phyloP scores from a whole-genome alignment of 2,888 invertebrate species.

The Microplitis deprimator region DNA sequence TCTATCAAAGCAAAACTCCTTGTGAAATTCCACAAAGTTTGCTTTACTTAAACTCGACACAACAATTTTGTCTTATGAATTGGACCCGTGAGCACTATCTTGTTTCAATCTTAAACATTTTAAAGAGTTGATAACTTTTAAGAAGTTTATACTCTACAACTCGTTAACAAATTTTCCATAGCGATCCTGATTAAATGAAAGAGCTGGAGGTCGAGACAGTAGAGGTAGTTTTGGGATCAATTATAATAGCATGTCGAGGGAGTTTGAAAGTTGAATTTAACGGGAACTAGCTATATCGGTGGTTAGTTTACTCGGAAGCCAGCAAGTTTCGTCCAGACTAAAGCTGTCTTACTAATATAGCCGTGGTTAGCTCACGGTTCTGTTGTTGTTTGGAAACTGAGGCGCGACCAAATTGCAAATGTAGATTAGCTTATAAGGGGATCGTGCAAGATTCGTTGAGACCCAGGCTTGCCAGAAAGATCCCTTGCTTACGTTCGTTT shows the following conservation, averaged over 20 bases:
- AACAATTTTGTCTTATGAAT: conserved; percentile 33
- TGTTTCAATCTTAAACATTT: conserved; percentile 25
- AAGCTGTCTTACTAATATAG: conserved; percentile 22
- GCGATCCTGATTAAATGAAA: neutral
- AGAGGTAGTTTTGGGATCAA: neutral
- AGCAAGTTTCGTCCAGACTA: conserved; percentile 21
- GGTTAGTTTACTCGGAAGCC: conserved; percentile 15
- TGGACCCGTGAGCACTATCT: conserved; percentile 29
- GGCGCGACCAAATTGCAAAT: conserved; percentile 49
- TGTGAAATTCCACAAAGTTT: conserved; percentile 27
- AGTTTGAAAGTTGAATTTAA: conserved; percentile 18
- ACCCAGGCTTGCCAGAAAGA: conserved; percentile 48
- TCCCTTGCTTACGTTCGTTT: conserved; percentile 52
- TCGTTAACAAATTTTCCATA: neutral
- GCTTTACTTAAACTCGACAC: conserved; percentile 8
- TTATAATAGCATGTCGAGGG: neutral
- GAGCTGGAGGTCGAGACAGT: neutral
- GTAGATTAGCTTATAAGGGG: conserved; percentile 44
- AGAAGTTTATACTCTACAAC: neutral
- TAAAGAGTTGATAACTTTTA: conserved; percentile 25
- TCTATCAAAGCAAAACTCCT: conserved; percentile 42
- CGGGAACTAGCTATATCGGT: neutral
- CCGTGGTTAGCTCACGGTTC: neutral
- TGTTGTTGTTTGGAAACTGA: conserved; percentile 39
- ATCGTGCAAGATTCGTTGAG: conserved; percentile 37